Percentiles rank a stretch among this genome's conserved stretches.
Conservation (phyloP, 2,113 vertebrate genomes). For the Poicephalus meyeri region DNA sequence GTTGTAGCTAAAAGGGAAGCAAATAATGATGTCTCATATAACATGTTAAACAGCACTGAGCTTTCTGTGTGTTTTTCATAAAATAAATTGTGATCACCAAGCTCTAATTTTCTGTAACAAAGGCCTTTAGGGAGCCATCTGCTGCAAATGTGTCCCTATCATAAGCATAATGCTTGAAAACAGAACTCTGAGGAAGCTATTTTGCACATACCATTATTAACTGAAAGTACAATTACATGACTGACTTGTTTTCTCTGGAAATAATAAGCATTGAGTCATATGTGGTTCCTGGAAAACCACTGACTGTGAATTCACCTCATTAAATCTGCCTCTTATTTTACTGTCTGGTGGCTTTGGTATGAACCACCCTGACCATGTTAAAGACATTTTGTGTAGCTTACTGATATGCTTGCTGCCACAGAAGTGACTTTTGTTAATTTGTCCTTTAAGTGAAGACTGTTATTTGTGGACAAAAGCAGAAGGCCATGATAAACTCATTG, state of each 20-base stretch:
- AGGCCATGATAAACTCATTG: background rate
- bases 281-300: background rate
- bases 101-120: background rate
- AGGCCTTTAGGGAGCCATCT: background rate
- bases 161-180: background rate
- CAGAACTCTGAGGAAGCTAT: background rate
- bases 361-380: background rate
- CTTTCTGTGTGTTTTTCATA: background rate
- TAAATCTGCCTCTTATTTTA: background rate
- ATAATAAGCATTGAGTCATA: background rate
- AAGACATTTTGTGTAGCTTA: background rate
- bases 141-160: background rate
- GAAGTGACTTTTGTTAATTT: background rate
- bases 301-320: background rate
- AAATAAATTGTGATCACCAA: background rate
- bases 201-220: background rate
- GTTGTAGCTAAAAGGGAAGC: background rate
- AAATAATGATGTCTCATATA: slow-evolving; percentile 10
- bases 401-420: background rate
- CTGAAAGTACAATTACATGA: slow-evolving; percentile 22
- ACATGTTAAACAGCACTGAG: background rate
- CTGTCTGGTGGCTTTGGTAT: background rate
- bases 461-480: background rate
- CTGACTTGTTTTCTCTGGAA: slow-evolving; percentile 35
- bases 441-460: background rate